Base-by-base conservation (phyloP, 2,888 invertebrate genomes). In the Heliothis peltigera region DNA sequence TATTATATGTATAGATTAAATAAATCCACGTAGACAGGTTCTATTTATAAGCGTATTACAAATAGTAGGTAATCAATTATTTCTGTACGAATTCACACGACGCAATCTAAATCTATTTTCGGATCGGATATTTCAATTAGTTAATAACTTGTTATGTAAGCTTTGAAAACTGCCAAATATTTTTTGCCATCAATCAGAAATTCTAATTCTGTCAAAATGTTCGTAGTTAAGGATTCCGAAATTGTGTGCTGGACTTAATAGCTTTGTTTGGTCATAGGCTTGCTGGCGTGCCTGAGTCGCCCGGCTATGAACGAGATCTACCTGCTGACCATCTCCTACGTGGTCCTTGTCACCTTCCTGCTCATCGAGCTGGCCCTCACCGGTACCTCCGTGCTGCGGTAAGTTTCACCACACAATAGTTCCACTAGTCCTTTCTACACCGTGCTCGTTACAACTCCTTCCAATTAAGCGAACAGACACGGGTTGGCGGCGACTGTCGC, bases 241-340 rank as follows among this genome's bases (percentile, higher is more conserved):
- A 28, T 28, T 28, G 8, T 39, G 39, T 39, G 39, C 35, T 15
- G 3, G 6, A 8, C 2, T 52, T 8, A 53, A 19, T n/a, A 18
- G 8, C 12, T 52, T 6, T 21, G 1, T 46, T 17, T 64, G 49
- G 51, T 56, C 87, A 28, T 95, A 97, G 98, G 96, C 84, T 92
- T 98, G 55, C 94, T 98, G 75, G 96, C 96, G 53, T 96, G 97
- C 79, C 96, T 98, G 72, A 96, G 97, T 62, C 96, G 98, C 72
- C 98, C 98, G 25, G 97, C 98, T 15, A 97, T 98, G 95, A 98
- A 98, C 91, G 98, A 98, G 91, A 97, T 98, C 73, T 97, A 98
- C 91, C 95, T 98, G 58, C 96, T 98, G 57, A 96, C 97, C 70
- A 97, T 98, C 67, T 98, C 98, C 19, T 98, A 98, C 89, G 96